Evolutionary conservation across 2,797 vertebrate genomes (phyloP).

Genomic region (Rallus crepitans): DNA sequence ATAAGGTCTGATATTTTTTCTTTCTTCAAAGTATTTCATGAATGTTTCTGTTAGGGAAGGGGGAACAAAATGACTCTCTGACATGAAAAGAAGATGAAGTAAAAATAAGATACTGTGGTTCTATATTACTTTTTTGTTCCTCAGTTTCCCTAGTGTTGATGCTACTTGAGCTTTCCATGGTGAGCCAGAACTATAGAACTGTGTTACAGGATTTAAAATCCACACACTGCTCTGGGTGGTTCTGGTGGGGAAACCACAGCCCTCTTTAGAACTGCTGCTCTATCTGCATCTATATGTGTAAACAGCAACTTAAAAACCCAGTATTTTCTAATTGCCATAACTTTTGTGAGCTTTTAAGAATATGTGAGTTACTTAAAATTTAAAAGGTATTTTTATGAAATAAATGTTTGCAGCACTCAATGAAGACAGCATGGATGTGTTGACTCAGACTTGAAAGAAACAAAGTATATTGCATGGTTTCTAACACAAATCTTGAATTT

Average conservation of each 20-base stretch:
- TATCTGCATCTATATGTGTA: not conserved
- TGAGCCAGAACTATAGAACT: not conserved
- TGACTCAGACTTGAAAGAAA: not conserved
- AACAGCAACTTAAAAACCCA: not conserved
- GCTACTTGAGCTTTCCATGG: not conserved
- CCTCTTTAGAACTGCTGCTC: not conserved
- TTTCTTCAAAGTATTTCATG: not conserved
- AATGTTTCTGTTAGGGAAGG: not conserved
- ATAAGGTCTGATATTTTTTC: not conserved
- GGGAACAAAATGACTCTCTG: not conserved
- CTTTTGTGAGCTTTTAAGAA: not conserved
- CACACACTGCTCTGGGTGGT: not conserved
- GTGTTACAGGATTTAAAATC: not conserved
- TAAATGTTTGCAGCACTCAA: constrained; percentile 3
- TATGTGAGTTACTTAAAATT: not conserved
- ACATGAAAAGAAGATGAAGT: not conserved
- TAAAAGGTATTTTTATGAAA: not conserved
- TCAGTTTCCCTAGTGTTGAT: not conserved
- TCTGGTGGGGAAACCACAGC: not conserved
- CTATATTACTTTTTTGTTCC: not conserved
- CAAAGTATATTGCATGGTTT: not conserved
- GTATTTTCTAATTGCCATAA: not conserved
- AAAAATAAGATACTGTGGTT: not conserved
- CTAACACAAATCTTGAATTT: not conserved
- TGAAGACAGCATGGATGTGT: not conserved